Conservation (phyloP, 2,888 invertebrate species). For the Plagiodera versicolora region DNA sequence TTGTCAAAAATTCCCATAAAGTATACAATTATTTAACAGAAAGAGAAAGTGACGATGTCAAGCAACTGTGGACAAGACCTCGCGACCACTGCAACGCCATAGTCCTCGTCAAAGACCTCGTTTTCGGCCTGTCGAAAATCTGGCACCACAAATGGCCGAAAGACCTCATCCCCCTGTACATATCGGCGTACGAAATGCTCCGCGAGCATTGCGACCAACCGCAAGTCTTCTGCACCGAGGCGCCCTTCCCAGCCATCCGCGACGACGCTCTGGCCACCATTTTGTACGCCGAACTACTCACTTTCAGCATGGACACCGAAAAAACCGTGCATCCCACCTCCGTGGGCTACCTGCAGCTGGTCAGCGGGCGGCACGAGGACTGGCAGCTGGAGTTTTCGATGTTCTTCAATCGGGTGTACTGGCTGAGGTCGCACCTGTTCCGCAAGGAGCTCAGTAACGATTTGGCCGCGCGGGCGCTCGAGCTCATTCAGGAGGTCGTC, state of each 20-base stretch:
- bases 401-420: slow-evolving; percentile 58
- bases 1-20: no score
- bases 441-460: slow-evolving; percentile 58
- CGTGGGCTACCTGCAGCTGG: slow-evolving; percentile 55
- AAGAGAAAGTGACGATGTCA: slow-evolving; percentile 66
- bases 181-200: slow-evolving; percentile 28
- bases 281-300: slow-evolving; percentile 59
- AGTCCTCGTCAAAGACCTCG: slow-evolving; percentile 63
- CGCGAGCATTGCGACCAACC: slow-evolving; percentile 61
- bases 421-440: slow-evolving; percentile 61
- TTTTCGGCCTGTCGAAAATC: slow-evolving; percentile 61
- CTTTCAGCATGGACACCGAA: slow-evolving; percentile 38
- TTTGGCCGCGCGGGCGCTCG: slow-evolving; percentile 57
- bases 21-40: no score
- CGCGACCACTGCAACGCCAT: slow-evolving; percentile 63
- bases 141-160: slow-evolving; percentile 70
- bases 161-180: slow-evolving; percentile 60
- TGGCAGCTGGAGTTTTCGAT: slow-evolving; percentile 54
- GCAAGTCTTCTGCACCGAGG: slow-evolving; percentile 52
- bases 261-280: slow-evolving; percentile 58
- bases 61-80: slow-evolving; percentile 61
- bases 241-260: slow-evolving; percentile 52
- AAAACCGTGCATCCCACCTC: slow-evolving; percentile 53
- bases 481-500: slow-evolving; percentile 44
- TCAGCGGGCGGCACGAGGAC: slow-evolving; percentile 54